Evolutionary conservation across 2,113 vertebrate genomes (phyloP).

Genomic region (Zosterops pallidus): DNA sequence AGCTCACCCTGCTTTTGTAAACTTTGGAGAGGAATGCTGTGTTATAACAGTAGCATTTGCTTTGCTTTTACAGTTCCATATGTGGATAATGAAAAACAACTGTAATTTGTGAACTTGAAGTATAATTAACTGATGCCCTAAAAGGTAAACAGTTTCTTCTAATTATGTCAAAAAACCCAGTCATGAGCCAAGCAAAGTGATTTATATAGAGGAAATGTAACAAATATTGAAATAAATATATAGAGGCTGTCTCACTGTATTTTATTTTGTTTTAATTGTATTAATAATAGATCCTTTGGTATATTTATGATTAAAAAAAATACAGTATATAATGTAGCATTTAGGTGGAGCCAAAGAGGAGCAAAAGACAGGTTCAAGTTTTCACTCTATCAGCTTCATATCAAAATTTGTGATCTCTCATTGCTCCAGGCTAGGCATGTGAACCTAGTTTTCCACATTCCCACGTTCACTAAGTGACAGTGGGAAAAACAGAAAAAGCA

Average conservation of each 20-base stretch:
- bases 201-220: not conserved
- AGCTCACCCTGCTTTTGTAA: constrained; percentile 35
- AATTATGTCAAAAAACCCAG: not conserved
- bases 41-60: constrained; percentile 16
- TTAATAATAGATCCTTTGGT: not conserved
- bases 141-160: constrained; percentile 9
- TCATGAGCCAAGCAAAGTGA: not conserved
- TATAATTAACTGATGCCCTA: constrained; percentile 14
- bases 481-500: not conserved
- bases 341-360: not conserved
- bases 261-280: not conserved
- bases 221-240: not conserved
- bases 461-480: not conserved
- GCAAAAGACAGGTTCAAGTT: not conserved
- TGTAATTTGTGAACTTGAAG: not conserved
- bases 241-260: not conserved
- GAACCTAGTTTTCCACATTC: not conserved
- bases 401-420: not conserved
- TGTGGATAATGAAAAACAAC: constrained; percentile 39
- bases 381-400: not conserved
- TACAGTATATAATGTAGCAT: not conserved
- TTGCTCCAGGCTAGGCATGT: not conserved
- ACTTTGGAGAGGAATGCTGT: constrained; percentile 1
- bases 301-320: not conserved
- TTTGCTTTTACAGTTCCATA: constrained; percentile 26